Base-by-base conservation (phyloP, 2,888 invertebrate genomes). In the Leucoma salicis region DNA sequence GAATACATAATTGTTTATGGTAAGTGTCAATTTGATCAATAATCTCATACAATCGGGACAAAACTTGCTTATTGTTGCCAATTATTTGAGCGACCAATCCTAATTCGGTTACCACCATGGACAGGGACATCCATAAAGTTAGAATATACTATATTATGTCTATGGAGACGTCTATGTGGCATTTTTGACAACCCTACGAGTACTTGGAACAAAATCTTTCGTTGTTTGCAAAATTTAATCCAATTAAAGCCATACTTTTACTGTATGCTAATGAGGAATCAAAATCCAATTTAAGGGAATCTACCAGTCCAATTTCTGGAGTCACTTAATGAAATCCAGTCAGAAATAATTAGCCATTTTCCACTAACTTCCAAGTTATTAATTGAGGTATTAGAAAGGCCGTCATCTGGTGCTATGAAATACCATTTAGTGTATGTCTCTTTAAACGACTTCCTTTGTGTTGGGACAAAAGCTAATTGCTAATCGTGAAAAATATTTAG, bases 341-440 rank as follows among this genome's bases (percentile, higher is more conserved):
- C 78, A 73, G 84, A 82, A 21, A 83, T 85, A 86, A 86, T 86
- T 85, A 84, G 74, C 71, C 73, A 75, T 67, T 75, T 78, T 68
- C 73, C 70, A 74, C 74, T 82, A 84, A 86, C 84, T 86, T 83
- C 66, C 73, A 80, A 87, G 85, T 87, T 85, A 85, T 81, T 85
- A 86, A 88, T 81, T 82, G 79, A 78, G 66, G 65, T 76, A 76
- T 78, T 80, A 76, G 73, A 75, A 79, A 69, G 71, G 68, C 70
- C 79, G 82, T 77, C 84, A 86, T 82, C 84, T 85, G 86, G 53
- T 42, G 66, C 53, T 48, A 53, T 59, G 46, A 45, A 46, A 46
- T 48, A 53, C 51, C 59, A 53, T 59, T 44, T 59, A 10, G 49
- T 28, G 14, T 39, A 46, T 48, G 57, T 46, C 41, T 46, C 52